Base-by-base conservation (phyloP, 2,113 vertebrate genomes). In the Dermatemys mawii region DNA sequence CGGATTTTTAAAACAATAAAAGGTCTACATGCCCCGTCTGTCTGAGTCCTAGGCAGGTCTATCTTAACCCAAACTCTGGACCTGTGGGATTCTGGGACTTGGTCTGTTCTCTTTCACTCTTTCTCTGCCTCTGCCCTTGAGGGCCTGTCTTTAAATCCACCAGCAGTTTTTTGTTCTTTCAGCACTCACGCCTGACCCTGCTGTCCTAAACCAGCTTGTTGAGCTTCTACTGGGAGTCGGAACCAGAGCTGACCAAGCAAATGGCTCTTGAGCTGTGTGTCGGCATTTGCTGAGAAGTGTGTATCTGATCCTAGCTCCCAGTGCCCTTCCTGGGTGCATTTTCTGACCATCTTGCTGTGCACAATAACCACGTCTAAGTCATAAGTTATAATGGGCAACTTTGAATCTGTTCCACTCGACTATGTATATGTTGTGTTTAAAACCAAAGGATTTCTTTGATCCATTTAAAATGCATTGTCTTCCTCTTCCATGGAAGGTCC, bases 41-140 rank as follows among this genome's bases (percentile, higher is more conserved):
- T 63, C 14, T 63, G 32, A 87, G 46, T 50, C 44, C 10, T 26
- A 19, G 32, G 76, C 0, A 5, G 12, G 11, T 44, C 41, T 75
- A 5, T 26, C 83, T 83, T 48, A 41, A 26, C 57, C n/a, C 21
- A 11, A 22, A 38, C 11, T 19, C 46, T n/a, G n/a, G 16, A 67
- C 2, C 2, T 38, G 63, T 5, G 63, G 63, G 14, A 16, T 16
- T 4, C 13, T 19, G 0, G 1, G 9, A 50, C 3, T 81, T 17
- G 0, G 1, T 5, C 32, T 4, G 7, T 26, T 88, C 78, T 46
- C n/a, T n/a, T 73, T 6, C 35, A 29, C 29, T 38, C 2, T 5
- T 9, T n/a, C n/a, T 38, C 63, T 70, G 63, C 17, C n/a, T 70
- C 35, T 70, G 63, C 32, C 29, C 5, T 16, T 32, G n/a, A 38